Evolutionary conservation across 2,797 vertebrate genomes (phyloP).

Genomic region (Acanthurus lineatus): DNA sequence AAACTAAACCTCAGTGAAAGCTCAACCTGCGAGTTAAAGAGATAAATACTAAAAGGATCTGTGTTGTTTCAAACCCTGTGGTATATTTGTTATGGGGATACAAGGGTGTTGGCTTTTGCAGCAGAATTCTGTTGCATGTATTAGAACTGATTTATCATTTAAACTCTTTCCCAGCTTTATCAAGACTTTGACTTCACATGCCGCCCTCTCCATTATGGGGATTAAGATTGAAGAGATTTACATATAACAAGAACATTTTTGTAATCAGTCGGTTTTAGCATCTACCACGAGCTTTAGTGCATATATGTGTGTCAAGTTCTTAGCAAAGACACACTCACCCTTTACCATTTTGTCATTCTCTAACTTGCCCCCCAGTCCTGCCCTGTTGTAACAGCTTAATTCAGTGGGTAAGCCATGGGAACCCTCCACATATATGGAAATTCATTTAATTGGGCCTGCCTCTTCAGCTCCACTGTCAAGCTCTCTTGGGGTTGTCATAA

Average conservation of each 20-base stretch:
- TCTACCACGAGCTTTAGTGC: not conserved
- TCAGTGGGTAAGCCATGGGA: conserved; percentile 14
- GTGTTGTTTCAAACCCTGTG: conserved; percentile 3
- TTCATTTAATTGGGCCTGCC: conserved; percentile 63
- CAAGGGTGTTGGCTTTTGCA: not conserved
- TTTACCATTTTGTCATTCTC: not conserved
- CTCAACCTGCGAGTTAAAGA: conserved; percentile 21
- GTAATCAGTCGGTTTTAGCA: too few relatives aligned
- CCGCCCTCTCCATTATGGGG: not conserved
- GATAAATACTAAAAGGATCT: conserved; percentile 8
- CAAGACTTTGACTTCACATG: conserved; percentile 5
- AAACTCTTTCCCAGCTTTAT: not conserved
- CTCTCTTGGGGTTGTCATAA: conserved; percentile 51
- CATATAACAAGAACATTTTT: not conserved
- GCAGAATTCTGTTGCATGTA: not conserved
- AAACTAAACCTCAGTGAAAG: conserved; percentile 54
- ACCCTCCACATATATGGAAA: conserved; percentile 17
- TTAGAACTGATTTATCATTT: not conserved
- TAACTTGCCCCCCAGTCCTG: not conserved
- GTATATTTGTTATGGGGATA: not conserved
- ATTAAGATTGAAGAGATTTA: not conserved
- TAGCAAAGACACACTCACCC: not conserved
- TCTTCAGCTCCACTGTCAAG: conserved; percentile 50
- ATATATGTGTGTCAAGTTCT: not conserved
- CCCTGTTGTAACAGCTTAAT: not conserved